Evolutionary conservation across 2,113 vertebrate species (phyloP), one percentile per base, ranked within the genome.

Genomic region (Oncorhynchus kisutch): DNA sequence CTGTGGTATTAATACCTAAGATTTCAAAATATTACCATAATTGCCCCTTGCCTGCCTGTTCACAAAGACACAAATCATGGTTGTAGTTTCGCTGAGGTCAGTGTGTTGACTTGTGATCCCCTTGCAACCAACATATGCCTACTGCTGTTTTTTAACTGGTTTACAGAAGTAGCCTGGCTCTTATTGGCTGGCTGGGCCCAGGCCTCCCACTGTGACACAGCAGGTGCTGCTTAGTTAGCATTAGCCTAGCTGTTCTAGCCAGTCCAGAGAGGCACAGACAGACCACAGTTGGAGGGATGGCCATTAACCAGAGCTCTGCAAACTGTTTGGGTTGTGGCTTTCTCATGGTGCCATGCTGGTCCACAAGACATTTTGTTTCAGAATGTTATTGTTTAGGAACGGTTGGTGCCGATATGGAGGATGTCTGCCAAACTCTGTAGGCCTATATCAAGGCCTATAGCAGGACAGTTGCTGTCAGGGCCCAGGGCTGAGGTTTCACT

Each of bases 161-260:
- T 87, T 73, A 79, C 62, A 54, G 45, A 69, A 1, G 11, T 51
- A 31, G 20, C 78, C 73, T 59, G 18, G 11, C 45, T 64, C 69
- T 78, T 71, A 87, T 85, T 62, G 84, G 84, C 77, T 78, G 62
- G 18, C 79, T 83, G 85, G 81, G 87, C 84, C 87, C 87, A 60
- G 77, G 84, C 87, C 22, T 18, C 59, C n/a, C 59, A 16, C 84
- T 54, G 82, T 87, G 86, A 84, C 77, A 77, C 12, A 81, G 72
- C 83, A 81, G 39, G 9, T 71, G 79, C 66, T 72, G 39, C 74
- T 88, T 90, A 88, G 77, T 49, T 66, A 12, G 79, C 88, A 87
- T 90, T 86, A 90, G 69, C 70, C 45, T 54, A 2, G 71, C 51
- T 48, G 39, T 70, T 49, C 9, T 48, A 34, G 20, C 68, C 6